Evolutionary conservation across 2,113 vertebrate species (phyloP), one percentile per base, ranked within the genome.

Genomic region (Cochlearius cochlearius): DNA sequence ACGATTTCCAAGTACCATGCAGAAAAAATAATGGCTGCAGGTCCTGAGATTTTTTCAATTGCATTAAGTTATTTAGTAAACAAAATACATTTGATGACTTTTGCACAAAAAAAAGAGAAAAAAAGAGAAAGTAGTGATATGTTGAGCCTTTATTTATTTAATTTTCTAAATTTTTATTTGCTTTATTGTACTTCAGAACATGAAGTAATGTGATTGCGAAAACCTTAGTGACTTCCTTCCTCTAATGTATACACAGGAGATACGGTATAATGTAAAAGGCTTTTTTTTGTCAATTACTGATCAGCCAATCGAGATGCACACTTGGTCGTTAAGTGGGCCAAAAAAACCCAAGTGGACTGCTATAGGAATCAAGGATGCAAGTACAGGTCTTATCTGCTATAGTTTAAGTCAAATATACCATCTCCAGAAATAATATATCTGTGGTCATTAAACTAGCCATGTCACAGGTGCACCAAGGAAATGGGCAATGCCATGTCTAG

Each of bases 221-320:
- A 80, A 27, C 5, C 34, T 50, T 0, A 66, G 21, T 49, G 20
- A 9, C 19, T 63, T 58, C 36, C 17, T 76, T 68, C 67, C 49
- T 63, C 12, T 56, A 47, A 11, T 5, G 1, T 15, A 60, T 19
- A 26, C 11, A 32, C 7, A 52, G 3, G 3, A 53, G 36, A 86
- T 50, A 4, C 18, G 6, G 7, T 36, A 56, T 52, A 75, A 82
- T 5, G 2, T 19, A 32, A 47, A 59, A 85, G 27, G 79, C 20
- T 95, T 79, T 80, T 25, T 63, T 92, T 86, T 83, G 53, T 60
- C 58, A 86, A 10, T n/a, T 58, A 27, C 45, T 41, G 30, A 39
- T 53, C 3, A 38, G 5, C 19, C 45, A 21, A 30, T 43, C 68
- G 55, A 36, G 0, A 1, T 4, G 15, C 18, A 9, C 12, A 17